Conservation (phyloP, 1,140 invertebrate species). For the Hestina assimilis region DNA sequence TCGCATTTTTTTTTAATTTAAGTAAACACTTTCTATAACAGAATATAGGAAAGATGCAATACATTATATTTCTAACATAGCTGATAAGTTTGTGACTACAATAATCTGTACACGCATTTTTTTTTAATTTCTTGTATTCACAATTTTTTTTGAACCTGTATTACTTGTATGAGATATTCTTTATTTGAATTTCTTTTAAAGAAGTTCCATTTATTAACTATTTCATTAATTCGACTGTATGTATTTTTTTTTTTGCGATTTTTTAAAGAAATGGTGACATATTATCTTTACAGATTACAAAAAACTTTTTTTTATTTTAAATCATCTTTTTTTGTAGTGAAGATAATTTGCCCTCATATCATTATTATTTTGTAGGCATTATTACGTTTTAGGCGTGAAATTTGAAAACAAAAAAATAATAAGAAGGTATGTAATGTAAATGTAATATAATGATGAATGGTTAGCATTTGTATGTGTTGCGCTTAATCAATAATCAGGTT, state of each 20-base stretch:
- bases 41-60: slow-evolving; percentile 20
- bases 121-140: slow-evolving; percentile 17
- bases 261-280: background rate
- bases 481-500: slow-evolving; percentile 68
- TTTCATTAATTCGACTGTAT: background rate
- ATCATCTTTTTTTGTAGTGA: background rate
- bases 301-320: too few relatives aligned
- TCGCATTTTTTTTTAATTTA: slow-evolving; percentile 15
- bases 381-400: slow-evolving; percentile 5
- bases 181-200: background rate
- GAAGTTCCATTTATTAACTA: background rate
- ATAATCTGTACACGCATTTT: background rate
- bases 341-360: background rate
- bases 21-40: slow-evolving; percentile 5
- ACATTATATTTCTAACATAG: slow-evolving; percentile 27
- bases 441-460: slow-evolving; percentile 20
- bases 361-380: slow-evolving; percentile 2
- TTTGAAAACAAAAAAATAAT: too few relatives aligned
- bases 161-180: background rate
- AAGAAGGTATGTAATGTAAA: background rate
- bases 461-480: slow-evolving; percentile 48
- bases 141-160: too few relatives aligned
- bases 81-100: slow-evolving; percentile 21
- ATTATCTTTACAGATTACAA: too few relatives aligned
- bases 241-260: background rate